Conservation (phyloP, 2,888 invertebrate genomes). For the Cerastis leucographa region DNA sequence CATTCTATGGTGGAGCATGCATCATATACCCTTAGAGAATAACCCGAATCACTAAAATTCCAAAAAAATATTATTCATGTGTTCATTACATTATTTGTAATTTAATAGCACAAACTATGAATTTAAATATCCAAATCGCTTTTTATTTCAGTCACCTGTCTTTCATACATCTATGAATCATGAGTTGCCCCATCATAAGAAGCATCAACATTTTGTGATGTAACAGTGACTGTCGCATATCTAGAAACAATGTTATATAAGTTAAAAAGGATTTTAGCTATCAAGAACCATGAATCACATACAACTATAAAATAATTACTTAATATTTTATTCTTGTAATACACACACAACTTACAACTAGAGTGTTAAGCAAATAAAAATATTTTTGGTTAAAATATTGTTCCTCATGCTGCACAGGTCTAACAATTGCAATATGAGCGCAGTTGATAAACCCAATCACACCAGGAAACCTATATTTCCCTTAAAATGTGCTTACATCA, state of each 20-base stretch:
- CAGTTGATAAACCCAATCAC: not conserved
- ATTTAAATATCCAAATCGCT: not conserved
- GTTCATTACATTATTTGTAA: too few relatives aligned
- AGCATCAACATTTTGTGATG: not conserved
- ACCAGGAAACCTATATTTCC: not conserved
- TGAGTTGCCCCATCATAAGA: not conserved
- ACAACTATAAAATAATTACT: too few relatives aligned
- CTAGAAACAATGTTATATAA: not conserved
- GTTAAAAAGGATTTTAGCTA: too few relatives aligned
- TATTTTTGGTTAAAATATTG: conserved; percentile 8
- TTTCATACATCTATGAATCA: not conserved
- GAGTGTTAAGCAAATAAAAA: not conserved
- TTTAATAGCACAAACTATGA: too few relatives aligned
- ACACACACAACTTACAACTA: not conserved
- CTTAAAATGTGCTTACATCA: conserved; percentile 1
- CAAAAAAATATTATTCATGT: not conserved
- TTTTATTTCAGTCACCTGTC: not conserved
- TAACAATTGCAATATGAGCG: conserved; percentile 6
- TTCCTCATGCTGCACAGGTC: not conserved
- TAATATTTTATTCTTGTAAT: not conserved
- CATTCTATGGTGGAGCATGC: conserved; percentile 9
- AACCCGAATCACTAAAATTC: conserved; percentile 13
- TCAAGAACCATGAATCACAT: not conserved
- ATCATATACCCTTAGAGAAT: not conserved
- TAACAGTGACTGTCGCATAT: not conserved